These are phyloP conservation scores for Emydura subglobosa DNA, from an alignment of 2,113 vertebrate species.

Conservation along the genomic window DNA sequence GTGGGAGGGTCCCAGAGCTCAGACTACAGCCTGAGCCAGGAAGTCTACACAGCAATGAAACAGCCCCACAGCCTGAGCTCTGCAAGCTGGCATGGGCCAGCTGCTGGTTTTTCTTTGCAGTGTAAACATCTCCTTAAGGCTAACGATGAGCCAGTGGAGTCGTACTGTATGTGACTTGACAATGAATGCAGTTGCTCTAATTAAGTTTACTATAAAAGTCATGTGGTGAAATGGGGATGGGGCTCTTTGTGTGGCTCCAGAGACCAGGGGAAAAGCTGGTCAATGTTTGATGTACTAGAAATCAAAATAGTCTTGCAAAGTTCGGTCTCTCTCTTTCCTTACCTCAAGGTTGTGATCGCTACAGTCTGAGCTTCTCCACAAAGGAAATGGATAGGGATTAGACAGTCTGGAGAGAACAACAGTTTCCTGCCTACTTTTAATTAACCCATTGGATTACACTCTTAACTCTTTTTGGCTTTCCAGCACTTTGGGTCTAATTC, in stretches of 20 bases:
- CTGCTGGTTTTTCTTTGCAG: background rate
- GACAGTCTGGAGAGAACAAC: background rate
- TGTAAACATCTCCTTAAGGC: background rate
- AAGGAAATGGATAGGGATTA: background rate
- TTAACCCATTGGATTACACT: background rate
- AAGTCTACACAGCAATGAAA: background rate
- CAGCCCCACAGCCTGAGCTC: background rate
- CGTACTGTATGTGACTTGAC: background rate
- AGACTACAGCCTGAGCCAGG: background rate
- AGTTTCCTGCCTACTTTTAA: background rate
- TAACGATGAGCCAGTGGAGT: background rate
- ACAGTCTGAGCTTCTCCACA: background rate
- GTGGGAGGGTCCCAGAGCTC: background rate
- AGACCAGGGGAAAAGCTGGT: background rate
- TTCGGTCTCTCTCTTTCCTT: background rate
- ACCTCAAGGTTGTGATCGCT: background rate
- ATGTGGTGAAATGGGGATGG: background rate
- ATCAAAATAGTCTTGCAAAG: background rate
- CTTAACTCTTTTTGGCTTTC: background rate
- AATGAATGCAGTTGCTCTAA: background rate
- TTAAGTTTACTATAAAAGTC: background rate
- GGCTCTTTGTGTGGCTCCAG: background rate
- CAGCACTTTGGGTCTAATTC: background rate
- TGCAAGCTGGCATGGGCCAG: background rate
- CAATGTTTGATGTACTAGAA: background rate